These are phyloP conservation scores for Probosciger aterrimus DNA, from an alignment of 2,113 vertebrate genomes.

Conservation along the genomic window DNA sequence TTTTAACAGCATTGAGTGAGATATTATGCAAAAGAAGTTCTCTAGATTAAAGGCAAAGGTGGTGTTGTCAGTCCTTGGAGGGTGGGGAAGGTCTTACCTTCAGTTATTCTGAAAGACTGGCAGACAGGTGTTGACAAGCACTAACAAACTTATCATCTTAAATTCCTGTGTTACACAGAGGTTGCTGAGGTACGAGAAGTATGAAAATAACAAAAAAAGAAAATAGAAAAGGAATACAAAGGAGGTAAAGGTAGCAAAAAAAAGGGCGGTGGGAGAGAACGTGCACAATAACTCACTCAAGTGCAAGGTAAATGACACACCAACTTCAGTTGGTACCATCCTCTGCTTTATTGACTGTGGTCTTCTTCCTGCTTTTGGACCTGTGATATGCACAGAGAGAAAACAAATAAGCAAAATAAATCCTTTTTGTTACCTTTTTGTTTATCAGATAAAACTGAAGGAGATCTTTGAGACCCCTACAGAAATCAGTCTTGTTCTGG, in stretches of 20 bases:
- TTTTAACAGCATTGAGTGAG: background rate
- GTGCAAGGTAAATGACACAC: background rate
- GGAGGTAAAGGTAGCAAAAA: background rate
- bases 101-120: background rate
- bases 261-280: background rate
- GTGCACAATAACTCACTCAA: background rate
- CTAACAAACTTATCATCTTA: background rate
- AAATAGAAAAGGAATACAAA: background rate
- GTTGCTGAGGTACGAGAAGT: background rate
- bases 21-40: background rate
- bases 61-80: background rate
- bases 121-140: background rate
- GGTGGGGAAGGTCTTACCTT: background rate
- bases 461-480: conserved; percentile 89
- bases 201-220: background rate
- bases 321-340: background rate
- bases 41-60: background rate
- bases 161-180: background rate
- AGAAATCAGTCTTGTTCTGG: conserved; percentile 88
- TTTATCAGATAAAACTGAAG: conserved; percentile 86
- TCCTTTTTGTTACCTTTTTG: conserved; percentile 13
- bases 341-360: background rate
- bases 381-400: background rate
- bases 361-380: background rate
- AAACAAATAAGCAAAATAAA: background rate